Conservation (phyloP, 2,113 vertebrate genomes). For the Ciconia stormi region DNA sequence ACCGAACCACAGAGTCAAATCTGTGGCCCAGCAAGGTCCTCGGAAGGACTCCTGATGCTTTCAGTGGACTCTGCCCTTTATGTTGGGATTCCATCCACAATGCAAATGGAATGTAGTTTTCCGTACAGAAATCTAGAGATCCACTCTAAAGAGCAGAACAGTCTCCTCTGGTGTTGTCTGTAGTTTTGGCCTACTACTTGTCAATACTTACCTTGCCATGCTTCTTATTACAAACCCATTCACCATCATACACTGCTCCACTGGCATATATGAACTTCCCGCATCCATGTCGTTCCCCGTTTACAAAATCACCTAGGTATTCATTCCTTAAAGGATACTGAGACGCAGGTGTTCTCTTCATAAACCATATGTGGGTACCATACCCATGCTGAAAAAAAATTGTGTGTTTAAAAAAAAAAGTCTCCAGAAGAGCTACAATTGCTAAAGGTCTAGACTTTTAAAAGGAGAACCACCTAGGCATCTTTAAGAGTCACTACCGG, state of each 20-base stretch:
- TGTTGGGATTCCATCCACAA: background rate
- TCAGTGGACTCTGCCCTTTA: background rate
- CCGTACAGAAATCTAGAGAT: background rate
- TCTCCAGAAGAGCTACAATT: background rate
- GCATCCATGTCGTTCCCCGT: conserved; percentile 79
- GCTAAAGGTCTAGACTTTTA: background rate
- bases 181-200: background rate
- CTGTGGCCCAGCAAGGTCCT: background rate
- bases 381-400: conserved; percentile 80
- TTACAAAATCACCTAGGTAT: conserved; percentile 81
- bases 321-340: conserved; percentile 82
- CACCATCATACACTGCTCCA: conserved; percentile 80
- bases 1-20: background rate
- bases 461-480: background rate
- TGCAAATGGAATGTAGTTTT: background rate
- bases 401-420: background rate
- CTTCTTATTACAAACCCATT: conserved; percentile 85
- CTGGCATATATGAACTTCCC: conserved; percentile 84
- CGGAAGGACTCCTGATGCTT: background rate
- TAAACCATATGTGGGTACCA: conserved; percentile 84
- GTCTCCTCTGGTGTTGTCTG: background rate
- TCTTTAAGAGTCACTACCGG: background rate
- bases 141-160: background rate
- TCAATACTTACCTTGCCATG: conserved; percentile 80
- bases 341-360: conserved; percentile 65